Evolutionary conservation across 2,113 vertebrate genomes (phyloP).

Genomic region (Gadus macrocephalus): DNA sequence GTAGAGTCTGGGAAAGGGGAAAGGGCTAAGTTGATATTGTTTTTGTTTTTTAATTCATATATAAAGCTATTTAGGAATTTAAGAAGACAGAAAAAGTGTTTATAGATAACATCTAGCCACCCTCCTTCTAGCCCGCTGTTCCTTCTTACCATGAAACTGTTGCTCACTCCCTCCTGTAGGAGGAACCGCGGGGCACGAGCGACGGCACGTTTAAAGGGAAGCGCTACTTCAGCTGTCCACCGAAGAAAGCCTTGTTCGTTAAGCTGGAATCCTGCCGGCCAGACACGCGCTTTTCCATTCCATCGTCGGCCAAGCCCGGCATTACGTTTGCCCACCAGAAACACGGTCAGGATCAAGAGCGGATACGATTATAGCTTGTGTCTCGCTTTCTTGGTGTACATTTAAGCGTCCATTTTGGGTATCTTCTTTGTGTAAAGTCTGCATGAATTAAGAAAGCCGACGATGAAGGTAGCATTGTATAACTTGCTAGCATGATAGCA

Average conservation of each 20-base stretch:
- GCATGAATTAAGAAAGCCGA: no score
- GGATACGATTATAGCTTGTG: not conserved
- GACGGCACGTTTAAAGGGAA: slow-evolving; percentile 66
- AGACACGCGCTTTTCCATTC: slow-evolving; percentile 67
- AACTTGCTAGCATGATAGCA: no score
- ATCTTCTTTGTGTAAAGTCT: no score
- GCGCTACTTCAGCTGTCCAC: slow-evolving; percentile 68
- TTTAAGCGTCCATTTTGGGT: no score
- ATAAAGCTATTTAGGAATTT: no score
- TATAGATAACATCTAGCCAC: not conserved
- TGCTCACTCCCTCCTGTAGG: slow-evolving; percentile 50
- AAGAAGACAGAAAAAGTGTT: not conserved
- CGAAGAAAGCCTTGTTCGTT: slow-evolving; percentile 75
- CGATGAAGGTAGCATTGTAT: no score
- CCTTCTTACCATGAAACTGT: not conserved
- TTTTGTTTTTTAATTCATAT: not conserved
- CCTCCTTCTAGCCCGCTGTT: no score
- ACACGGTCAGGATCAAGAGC: slow-evolving; percentile 33
- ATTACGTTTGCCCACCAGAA: not conserved
- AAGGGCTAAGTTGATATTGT: not conserved
- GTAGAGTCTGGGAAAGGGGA: no score
- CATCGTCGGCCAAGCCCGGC: not conserved
- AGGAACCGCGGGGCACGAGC: slow-evolving; percentile 69
- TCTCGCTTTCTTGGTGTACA: no score
- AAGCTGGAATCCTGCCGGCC: slow-evolving; percentile 74